phyloP scores from a whole-genome alignment of 1,140 invertebrate genomes.

The Neuroterus valhalla region DNA sequence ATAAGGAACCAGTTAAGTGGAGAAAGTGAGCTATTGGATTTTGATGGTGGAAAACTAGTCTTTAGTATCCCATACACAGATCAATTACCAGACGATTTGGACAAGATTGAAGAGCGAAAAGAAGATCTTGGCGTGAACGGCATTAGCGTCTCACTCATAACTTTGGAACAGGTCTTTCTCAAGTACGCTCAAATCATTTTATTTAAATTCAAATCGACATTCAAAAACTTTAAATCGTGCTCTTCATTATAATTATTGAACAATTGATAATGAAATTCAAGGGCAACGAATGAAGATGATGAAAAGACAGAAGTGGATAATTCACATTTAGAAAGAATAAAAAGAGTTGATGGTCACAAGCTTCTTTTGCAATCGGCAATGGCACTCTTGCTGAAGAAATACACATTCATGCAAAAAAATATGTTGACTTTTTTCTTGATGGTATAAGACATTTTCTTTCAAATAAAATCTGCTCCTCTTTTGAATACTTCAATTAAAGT shows the following conservation, averaged over 20 bases:
- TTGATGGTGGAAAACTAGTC: conserved; percentile 64
- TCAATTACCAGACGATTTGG: conserved; percentile 79
- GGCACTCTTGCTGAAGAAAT: conserved; percentile 66
- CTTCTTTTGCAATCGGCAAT: conserved; percentile 57
- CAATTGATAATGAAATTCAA: conserved; percentile 41
- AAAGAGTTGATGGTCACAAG: conserved; percentile 59
- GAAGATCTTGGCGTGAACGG: conserved; percentile 80
- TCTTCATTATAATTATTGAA: not conserved
- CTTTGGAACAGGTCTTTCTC: conserved; percentile 91
- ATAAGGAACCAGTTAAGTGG: conserved; percentile 58
- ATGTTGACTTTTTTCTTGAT: conserved; percentile 52
- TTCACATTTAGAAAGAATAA: conserved; percentile 45
- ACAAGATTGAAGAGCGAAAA: conserved; percentile 78
- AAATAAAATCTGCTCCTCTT: not conserved
- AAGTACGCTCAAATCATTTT: conserved; percentile 76
- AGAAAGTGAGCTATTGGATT: conserved; percentile 55
- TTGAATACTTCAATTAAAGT: conserved; percentile 21
- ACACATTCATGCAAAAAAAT: conserved; percentile 63
- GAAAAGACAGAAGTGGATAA: conserved; percentile 56
- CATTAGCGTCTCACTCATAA: conserved; percentile 87
- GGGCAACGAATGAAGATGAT: conserved; percentile 63
- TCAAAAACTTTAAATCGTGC: conserved; percentile 33
- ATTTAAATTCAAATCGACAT: conserved; percentile 14
- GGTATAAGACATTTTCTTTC: conserved; percentile 46
- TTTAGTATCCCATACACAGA: conserved; percentile 73